Conservation (phyloP, 53 echinoderm and acorn worm species). For the Henricia sp. region DNA sequence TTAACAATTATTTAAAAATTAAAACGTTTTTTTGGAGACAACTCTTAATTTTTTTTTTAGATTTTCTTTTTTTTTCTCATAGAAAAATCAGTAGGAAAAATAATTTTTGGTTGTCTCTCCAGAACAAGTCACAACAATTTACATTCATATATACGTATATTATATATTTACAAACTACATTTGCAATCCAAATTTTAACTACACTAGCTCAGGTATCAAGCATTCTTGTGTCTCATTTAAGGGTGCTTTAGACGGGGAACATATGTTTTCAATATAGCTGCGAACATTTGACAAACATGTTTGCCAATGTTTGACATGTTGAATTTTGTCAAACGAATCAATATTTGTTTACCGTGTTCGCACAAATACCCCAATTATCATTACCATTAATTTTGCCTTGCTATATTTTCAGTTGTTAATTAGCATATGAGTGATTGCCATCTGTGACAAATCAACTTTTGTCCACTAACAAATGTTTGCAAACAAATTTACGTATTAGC, state of each 20-base stretch:
- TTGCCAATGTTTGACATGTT: no score
- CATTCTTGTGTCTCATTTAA: no score
- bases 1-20: background rate
- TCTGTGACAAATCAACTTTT: no score
- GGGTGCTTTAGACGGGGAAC: no score
- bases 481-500: no score
- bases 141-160: conserved; percentile 43
- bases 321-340: no score
- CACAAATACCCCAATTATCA: no score
- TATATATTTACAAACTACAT: conserved; percentile 50
- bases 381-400: no score
- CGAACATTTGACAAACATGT: background rate
- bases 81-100: conserved; percentile 67
- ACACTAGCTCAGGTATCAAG: background rate
- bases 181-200: conserved; percentile 12
- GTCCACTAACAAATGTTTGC: no score
- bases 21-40: background rate
- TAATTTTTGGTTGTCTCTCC: conserved; percentile 37
- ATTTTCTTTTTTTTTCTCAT: conserved; percentile 42
- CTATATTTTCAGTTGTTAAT: no score
- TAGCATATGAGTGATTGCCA: no score
- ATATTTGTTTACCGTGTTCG: no score
- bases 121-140: conserved; percentile 42
- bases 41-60: background rate
- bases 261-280: background rate